Conservation (phyloP, 1,140 invertebrate genomes). For the Drosophila pectinifera region DNA sequence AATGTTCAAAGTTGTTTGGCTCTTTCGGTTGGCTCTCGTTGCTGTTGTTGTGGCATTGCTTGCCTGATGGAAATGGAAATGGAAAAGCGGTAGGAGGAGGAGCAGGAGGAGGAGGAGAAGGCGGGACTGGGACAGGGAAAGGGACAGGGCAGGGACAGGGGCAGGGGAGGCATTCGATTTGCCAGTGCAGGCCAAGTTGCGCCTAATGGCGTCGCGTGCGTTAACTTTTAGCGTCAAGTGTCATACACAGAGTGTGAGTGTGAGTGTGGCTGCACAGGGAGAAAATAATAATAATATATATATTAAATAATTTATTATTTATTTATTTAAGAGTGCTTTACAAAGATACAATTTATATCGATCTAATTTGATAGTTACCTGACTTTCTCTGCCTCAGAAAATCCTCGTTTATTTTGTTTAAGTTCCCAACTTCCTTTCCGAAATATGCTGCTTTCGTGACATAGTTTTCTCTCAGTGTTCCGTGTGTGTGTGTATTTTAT, state of each 20-base stretch:
- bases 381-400: no score
- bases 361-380: no score
- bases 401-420: rapidly evolving
- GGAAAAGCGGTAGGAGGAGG: conserved; percentile 1
- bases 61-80: conserved; percentile 44
- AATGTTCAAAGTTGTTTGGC: conserved; percentile 77
- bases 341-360: no score
- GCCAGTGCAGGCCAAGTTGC: conserved; percentile 65
- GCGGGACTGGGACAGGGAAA: not conserved
- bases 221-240: conserved; percentile 79
- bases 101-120: not conserved
- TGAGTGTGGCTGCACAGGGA: not conserved
- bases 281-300: no score
- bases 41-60: conserved; percentile 31
- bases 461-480: conserved; percentile 2
- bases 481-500: conserved; percentile 50
- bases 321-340: no score
- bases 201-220: conserved; percentile 75
- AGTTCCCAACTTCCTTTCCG: not conserved
- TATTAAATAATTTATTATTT: no score
- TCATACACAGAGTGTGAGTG: conserved; percentile 29
- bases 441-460: not conserved
- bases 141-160: conserved; percentile 18
- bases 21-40: conserved; percentile 31
- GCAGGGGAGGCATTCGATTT: conserved; percentile 37